Conservation (phyloP, 1,140 invertebrate species). For the Carposina sasakii region DNA sequence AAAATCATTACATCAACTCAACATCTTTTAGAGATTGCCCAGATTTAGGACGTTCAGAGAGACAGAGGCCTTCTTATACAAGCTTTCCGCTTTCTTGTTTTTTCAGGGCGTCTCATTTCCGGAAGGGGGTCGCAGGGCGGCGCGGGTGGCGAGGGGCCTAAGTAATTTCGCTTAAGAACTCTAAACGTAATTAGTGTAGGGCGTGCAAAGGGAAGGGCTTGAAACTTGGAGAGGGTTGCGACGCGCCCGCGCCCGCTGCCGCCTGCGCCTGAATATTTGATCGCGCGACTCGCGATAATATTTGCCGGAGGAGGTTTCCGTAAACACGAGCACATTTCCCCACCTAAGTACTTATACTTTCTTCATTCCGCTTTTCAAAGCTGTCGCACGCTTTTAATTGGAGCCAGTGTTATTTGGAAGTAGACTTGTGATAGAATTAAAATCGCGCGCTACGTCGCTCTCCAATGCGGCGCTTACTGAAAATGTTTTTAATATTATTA, state of each 20-base stretch:
- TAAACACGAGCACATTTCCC: constrained; percentile 66
- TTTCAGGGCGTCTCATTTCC: constrained; percentile 69
- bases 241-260: constrained; percentile 49
- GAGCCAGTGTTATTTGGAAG: constrained; percentile 56
- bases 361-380: constrained; percentile 60
- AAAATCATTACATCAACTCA: constrained; percentile 72
- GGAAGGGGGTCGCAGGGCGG: constrained; percentile 56
- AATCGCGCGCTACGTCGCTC: constrained; percentile 56
- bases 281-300: constrained; percentile 70
- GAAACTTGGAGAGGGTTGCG: constrained; percentile 74
- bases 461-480: constrained; percentile 39
- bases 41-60: constrained; percentile 63
- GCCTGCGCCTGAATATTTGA: constrained; percentile 69
- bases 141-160: constrained; percentile 68
- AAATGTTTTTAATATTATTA: constrained; percentile 59
- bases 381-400: constrained; percentile 65
- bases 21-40: constrained; percentile 68
- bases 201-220: constrained; percentile 74
- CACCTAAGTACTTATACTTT: constrained; percentile 54
- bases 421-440: constrained; percentile 68
- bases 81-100: constrained; percentile 67
- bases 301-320: constrained; percentile 66
- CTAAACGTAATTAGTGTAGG: constrained; percentile 75
- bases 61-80: constrained; percentile 61
- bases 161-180: constrained; percentile 76